phyloP scores from a whole-genome alignment of 2,797 vertebrate species.

The Tokudaia muenninki region DNA sequence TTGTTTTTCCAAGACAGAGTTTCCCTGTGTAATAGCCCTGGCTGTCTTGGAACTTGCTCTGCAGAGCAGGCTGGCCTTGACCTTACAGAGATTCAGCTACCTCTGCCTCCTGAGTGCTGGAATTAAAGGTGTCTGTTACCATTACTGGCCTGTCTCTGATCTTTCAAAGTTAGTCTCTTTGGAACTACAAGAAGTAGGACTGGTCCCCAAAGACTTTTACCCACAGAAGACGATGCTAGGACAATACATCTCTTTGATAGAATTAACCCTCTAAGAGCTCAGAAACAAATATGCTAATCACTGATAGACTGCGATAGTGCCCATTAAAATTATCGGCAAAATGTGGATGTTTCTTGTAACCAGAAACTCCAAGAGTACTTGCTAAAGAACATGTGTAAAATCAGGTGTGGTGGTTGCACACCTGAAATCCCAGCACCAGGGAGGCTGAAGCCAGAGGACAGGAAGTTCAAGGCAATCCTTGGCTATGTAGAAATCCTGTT shows the following conservation, averaged over 20 bases:
- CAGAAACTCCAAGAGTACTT: constrained; percentile 4
- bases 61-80: background rate
- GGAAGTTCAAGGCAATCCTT: background rate
- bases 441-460: background rate
- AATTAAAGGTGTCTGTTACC: background rate
- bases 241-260: background rate
- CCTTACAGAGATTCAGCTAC: background rate
- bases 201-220: background rate
- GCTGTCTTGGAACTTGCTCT: background rate
- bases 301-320: background rate
- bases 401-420: background rate
- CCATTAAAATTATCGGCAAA: constrained; percentile 33
- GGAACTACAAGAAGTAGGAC: background rate
- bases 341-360: background rate
- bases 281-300: background rate
- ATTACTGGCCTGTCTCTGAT: too few relatives aligned
- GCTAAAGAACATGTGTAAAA: background rate
- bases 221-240: background rate
- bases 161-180: background rate
- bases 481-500: background rate
- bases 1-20: background rate
- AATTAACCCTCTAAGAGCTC: background rate
- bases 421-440: background rate
- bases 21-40: background rate
- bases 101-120: background rate